Base-by-base conservation (phyloP, 2,113 vertebrate species). In the Columba livia region DNA sequence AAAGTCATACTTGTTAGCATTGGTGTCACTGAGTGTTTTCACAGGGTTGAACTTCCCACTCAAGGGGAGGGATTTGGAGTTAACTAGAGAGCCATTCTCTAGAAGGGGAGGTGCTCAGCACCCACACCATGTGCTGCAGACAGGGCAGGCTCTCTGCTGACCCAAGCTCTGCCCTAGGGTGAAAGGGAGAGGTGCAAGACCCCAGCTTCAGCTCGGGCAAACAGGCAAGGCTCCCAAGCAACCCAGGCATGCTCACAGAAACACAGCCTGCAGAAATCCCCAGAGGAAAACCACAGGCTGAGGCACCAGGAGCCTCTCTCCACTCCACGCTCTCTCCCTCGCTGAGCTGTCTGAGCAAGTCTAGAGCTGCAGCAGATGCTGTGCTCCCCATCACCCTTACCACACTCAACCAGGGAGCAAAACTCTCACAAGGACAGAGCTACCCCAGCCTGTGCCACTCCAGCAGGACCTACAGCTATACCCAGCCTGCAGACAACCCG, bases 31-130 rank as follows among this genome's bases (percentile, higher is more conserved):
- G 16, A 79, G 19, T 44, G 70, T 54, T 94, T 90, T 81, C 65
- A 88, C 1, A 14, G 54, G 83, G 73, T 95, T 75, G 48, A 90
- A 89, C 74, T 82, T 93, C 89, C 82, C 81, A 85, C 74, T 93
- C 67, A 65, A 29, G 36, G 73, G 81, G 56, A 83, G 70, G 79
- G 53, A 62, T 79, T 1, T 67, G 31, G 78, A 92, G 61, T 74
- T 84, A 61, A 86, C 28, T 23, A 28, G 48, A 78, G 11, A 48
- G 44, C 20, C 36, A 34, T 64, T 79, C 69, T 73, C 3, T 7
- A 38, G 57, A 79, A 88, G 14, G n/a, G 66, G 60, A 93, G 34
- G 28, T 40, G 24, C 75, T 70, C 58, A 5, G 61, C 44, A 77
- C 67, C 51, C 72, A 84, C 11, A 0, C 32, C 15, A 4, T 11